Base-by-base conservation (phyloP, 2,888 invertebrate species). In the Chrysolina americana region DNA sequence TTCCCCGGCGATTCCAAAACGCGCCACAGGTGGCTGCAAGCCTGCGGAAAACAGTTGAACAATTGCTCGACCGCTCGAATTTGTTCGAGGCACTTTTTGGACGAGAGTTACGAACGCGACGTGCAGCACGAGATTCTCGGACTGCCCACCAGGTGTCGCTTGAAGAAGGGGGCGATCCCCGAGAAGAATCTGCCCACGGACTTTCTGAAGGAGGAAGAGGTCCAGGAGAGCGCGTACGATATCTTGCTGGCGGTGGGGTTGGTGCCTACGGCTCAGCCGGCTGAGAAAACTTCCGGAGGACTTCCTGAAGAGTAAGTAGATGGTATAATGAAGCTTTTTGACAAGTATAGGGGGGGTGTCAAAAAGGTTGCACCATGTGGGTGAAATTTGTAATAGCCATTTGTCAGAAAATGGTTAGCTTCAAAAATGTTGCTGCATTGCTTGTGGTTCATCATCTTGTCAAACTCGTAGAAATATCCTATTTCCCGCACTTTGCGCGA, bases 31-130 rank as follows among this genome's bases (percentile, higher is more conserved):
- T 91, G 91, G 91, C 86, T 91, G 62, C 86, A 88, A 79, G 89
- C 90, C 41, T 91, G 91, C 84, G 90, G 91, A 56, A 89, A 90
- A 76, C 86, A 85, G 77, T 88, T 90, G 71, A 87, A 87, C 75
- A 91, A 91, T 85, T 90, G 90, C 78, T 88, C 90, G 69, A 91
- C 91, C 4, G 91, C 91, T 10, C 87, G 90, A 68, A 89, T 91
- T 80, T 91, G 91, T 83, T 91, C 90, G 70, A 85, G 89, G 73
- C 90, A 90, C 83, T 90, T 90, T 79, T 87, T 88, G 70, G 87
- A 88, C 76, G 87, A 87, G 44, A 89, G 89, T 78, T 91, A 91
- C 87, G 90, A 91, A 85, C 87, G 90, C 79, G 90, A 90, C 84
- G 89, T 90, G 77, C 90, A 90, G 83, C 90, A 90, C 85, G 89